phyloP scores from a whole-genome alignment of 2,888 invertebrate species.

The Rotaria magnacalcarata region DNA sequence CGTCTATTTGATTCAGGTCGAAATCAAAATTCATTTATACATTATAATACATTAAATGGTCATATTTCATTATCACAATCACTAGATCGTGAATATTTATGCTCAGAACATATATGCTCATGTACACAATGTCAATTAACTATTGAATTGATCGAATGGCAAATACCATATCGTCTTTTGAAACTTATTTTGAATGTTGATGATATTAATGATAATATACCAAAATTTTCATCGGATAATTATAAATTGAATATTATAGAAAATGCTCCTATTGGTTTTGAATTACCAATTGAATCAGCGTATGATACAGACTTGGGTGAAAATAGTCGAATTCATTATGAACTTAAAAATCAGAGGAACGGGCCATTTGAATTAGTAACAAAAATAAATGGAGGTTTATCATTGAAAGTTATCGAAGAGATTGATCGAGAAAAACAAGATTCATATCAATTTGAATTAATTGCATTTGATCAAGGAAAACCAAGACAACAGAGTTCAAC shows the following conservation, averaged over 20 bases:
- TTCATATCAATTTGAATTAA: conserved; percentile 21
- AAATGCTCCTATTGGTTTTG: conserved; percentile 40
- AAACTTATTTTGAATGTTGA: conserved; percentile 37
- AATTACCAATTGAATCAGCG: conserved; percentile 41
- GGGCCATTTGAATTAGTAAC: conserved; percentile 37
- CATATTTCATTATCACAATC: neutral
- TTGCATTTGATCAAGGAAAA: conserved; percentile 39
- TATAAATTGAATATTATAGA: conserved; percentile 34
- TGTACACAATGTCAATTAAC: conserved; percentile 36
- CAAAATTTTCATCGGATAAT: neutral
- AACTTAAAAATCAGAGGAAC: neutral
- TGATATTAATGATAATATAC: conserved; percentile 44
- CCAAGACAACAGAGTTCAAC: neutral
- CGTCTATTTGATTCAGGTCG: conserved; percentile 37
- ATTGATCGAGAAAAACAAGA: conserved; percentile 40
- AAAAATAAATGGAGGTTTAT: conserved; percentile 19
- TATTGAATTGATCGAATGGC: conserved; percentile 38
- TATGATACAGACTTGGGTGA: conserved; percentile 39
- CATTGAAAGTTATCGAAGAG: neutral
- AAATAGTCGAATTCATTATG: conserved; percentile 39
- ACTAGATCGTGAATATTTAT: conserved; percentile 42
- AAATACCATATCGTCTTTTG: conserved; percentile 34
- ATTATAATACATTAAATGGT: conserved; percentile 40
- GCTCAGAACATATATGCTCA: conserved; percentile 36
- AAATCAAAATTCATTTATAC: conserved; percentile 10